Conservation (phyloP, 2,797 vertebrate species). For the Muraenolepis orangiensis region DNA sequence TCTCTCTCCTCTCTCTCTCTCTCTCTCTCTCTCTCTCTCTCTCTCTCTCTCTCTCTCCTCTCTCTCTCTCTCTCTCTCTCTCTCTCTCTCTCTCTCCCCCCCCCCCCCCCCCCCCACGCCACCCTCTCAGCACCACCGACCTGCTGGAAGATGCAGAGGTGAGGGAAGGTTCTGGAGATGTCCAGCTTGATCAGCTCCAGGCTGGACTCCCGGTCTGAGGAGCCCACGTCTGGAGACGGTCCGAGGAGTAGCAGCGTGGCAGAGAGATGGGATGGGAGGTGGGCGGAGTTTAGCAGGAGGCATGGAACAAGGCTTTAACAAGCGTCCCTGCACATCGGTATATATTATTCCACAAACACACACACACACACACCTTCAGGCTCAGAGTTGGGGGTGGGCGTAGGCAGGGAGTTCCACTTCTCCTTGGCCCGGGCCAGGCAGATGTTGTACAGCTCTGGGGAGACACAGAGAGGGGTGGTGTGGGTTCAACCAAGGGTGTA, state of each 20-base stretch:
- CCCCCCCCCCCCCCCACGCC: neutral
- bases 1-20: too few relatives aligned
- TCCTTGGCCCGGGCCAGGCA: conserved; percentile 89
- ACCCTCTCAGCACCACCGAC: conserved; percentile 64
- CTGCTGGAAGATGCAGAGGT: conserved; percentile 93
- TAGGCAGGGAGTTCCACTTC: conserved; percentile 80
- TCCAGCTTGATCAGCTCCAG: conserved; percentile 96
- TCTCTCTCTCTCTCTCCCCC: neutral
- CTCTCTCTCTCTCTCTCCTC: too few relatives aligned
- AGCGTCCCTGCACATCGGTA: neutral
- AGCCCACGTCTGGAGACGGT: conserved; percentile 72
- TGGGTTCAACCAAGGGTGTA: neutral
- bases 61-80: neutral
- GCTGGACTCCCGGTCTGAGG: conserved; percentile 89
- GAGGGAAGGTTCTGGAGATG: conserved; percentile 94
- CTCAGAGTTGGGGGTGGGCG: conserved; percentile 69
- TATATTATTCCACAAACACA: too few relatives aligned
- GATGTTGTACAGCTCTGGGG: conserved; percentile 88
- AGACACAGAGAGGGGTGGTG: neutral
- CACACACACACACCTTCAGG: conserved; percentile 87
- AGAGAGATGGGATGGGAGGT: neutral
- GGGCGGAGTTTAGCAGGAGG: neutral
- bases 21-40: too few relatives aligned
- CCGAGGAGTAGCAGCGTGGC: neutral
- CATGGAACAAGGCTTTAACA: neutral